Evolutionary conservation across 2,797 vertebrate genomes (phyloP).

Genomic region (Adrianichthys oophorus): DNA sequence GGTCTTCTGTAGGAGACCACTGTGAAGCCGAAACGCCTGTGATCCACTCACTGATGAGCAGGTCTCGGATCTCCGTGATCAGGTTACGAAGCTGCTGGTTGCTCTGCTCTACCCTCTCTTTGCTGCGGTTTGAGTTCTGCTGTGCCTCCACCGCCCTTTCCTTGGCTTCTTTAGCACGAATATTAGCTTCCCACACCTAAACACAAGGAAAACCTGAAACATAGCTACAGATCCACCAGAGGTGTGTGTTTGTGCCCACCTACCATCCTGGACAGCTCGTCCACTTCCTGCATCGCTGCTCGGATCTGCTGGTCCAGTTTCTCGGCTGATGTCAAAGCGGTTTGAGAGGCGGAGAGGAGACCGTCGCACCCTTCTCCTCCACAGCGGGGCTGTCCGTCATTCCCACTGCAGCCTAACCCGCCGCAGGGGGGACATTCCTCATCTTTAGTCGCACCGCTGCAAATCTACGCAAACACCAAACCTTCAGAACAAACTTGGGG

Average conservation of each 20-base stretch:
- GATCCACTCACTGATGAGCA: conserved; percentile 83
- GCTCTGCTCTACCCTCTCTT: conserved; percentile 88
- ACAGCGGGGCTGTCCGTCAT: conserved; percentile 79
- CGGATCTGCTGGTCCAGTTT: conserved; percentile 88
- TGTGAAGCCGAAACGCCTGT: background rate
- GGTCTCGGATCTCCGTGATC: conserved; percentile 93
- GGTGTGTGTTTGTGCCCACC: conserved; percentile 7
- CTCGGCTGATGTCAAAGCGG: conserved; percentile 83
- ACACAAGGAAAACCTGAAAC: background rate
- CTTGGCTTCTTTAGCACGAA: conserved; percentile 88
- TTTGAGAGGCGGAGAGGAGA: conserved; percentile 74
- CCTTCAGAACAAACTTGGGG: no score
- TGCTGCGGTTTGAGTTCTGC: conserved; percentile 88
- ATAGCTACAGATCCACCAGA: background rate
- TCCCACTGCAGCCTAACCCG: conserved; percentile 79
- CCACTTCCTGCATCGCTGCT: conserved; percentile 88
- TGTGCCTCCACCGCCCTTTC: conserved; percentile 85
- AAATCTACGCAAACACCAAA: conserved; percentile 73
- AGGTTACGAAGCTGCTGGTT: conserved; percentile 90
- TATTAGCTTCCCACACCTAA: conserved; percentile 90
- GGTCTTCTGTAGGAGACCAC: background rate
- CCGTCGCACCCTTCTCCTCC: conserved; percentile 87
- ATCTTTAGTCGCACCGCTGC: conserved; percentile 78
- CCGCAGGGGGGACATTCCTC: conserved; percentile 86
- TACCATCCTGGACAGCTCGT: conserved; percentile 94